A percentile compares a stretch with the other conserved stretches of the same genome.
Evolutionary conservation across 2,113 vertebrate species (phyloP).

Genomic region (Nansenia antarctica): DNA sequence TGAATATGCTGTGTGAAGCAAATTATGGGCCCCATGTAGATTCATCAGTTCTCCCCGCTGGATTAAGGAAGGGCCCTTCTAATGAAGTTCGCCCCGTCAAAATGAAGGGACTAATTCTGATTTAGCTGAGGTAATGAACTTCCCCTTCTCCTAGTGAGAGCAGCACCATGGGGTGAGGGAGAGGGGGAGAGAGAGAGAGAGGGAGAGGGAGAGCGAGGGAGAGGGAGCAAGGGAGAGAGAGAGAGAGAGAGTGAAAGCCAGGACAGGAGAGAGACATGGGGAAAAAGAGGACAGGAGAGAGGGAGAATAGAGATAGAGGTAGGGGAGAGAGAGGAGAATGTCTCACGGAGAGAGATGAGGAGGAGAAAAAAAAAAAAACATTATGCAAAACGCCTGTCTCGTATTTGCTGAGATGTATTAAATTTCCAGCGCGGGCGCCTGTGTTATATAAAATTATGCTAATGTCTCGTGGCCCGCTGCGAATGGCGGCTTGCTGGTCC

Average conservation of each 20-base stretch:
- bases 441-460: slow-evolving; percentile 99
- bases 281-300: not conserved
- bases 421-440: slow-evolving; percentile 96
- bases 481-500: slow-evolving; percentile 97
- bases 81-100: slow-evolving; percentile 99
- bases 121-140: slow-evolving; percentile 99
- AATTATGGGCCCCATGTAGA: slow-evolving; percentile 96
- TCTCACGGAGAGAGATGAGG: slow-evolving; percentile 22
- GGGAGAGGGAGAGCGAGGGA: slow-evolving; percentile 10
- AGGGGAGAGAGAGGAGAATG: slow-evolving; percentile 26
- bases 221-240: too few species aligned
- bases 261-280: slow-evolving; percentile 51
- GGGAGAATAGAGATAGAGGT: not conserved
- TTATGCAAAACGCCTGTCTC: slow-evolving; percentile 99
- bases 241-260: slow-evolving; percentile 36
- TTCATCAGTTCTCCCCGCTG: slow-evolving; percentile 98
- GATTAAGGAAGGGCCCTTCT: slow-evolving; percentile 98
- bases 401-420: slow-evolving; percentile 98
- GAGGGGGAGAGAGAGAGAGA: slow-evolving; percentile 73
- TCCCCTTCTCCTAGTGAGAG: slow-evolving; percentile 97
- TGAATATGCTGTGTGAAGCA: slow-evolving; percentile 93
- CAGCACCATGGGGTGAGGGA: slow-evolving; percentile 94
- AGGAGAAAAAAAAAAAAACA: slow-evolving; percentile 73
- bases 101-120: slow-evolving; percentile 99
- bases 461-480: slow-evolving; percentile 97